Evolutionary conservation across 2,113 vertebrate genomes (phyloP), one percentile per base, ranked within the genome.

Genomic region (Sporophila hypoxantha): DNA sequence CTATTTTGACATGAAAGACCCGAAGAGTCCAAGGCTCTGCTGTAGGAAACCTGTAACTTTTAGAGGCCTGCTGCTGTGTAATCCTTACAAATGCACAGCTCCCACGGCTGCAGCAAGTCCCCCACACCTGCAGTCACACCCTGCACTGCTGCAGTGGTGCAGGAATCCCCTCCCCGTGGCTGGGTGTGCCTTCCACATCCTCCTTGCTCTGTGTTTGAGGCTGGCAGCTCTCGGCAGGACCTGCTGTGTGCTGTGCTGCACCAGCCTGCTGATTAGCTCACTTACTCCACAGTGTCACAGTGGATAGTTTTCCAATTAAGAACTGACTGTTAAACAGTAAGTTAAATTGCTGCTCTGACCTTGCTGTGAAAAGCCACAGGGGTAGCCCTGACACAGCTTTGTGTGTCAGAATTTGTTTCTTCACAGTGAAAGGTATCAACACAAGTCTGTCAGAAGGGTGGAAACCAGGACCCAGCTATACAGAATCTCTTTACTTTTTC

Each of bases 311-410:
- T 77, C 68, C 65, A 85, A 57, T 85, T 85, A 91, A 67, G 80
- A 56, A 14, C 80, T 55, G 83, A 57, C 47, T 70, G 53, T 77
- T 90, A 81, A 88, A 64, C 61, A 56, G 32, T 12, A 44, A 81
- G 42, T 62, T 77, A 66, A 80, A 77, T 70, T 64, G 76, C 62
- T 82, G 14, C 76, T 83, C 83, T 88, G 82, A 73, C 85, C 67
- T 89, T 73, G 50, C 79, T 79, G 52, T 66, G 71, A 34, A 53
- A 91, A 89, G 56, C 60, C 59, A 76, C 34, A 18, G 55, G 50
- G 23, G 56, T 37, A 74, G 47, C 68, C 37, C 55, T 57, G 34
- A 13, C 16, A n/a, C 64, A 69, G 56, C 62, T 59, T 67, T 55
- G 23, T 44, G 39, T 41, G 37, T 73, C 46, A 59, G 74, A 37